Conservation (phyloP, 2,113 vertebrate species). For the Pandion haliaetus region DNA sequence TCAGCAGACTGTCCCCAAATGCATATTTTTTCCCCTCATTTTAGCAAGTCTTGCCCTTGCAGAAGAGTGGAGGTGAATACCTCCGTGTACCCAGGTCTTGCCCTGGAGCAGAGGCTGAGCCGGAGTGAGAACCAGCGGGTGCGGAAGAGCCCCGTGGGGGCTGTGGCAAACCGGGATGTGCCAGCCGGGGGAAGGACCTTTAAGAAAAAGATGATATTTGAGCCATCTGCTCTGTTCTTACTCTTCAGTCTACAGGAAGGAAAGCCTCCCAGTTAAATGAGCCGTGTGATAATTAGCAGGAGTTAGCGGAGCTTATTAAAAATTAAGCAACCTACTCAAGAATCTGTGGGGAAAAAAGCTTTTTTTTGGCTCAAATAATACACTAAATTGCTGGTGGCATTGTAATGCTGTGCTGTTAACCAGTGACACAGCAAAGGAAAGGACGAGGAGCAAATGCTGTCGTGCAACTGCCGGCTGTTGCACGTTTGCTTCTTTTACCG, state of each 20-base stretch:
- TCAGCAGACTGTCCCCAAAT: background rate
- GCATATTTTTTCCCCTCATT: background rate
- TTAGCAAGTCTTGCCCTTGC: background rate
- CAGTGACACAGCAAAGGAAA: background rate
- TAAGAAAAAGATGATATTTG: slow-evolving; percentile 34
- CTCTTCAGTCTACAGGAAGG: slow-evolving; percentile 40
- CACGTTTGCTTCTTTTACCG: background rate
- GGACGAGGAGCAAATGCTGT: background rate
- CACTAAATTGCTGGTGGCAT: background rate
- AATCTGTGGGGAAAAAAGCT: background rate
- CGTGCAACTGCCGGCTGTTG: too few relatives aligned
- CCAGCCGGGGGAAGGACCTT: slow-evolving; percentile 13
- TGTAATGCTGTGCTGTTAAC: background rate
- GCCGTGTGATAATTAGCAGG: slow-evolving; percentile 45
- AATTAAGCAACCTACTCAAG: slow-evolving; percentile 25
- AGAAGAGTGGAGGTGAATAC: background rate
- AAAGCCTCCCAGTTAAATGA: slow-evolving; percentile 55
- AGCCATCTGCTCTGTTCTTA: slow-evolving; percentile 61
- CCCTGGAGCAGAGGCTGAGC: background rate
- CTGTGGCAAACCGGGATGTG: background rate
- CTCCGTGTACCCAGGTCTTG: background rate
- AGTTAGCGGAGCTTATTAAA: slow-evolving; percentile 61
- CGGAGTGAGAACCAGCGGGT: background rate
- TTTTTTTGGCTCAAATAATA: background rate
- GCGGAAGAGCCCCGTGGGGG: background rate